A percentile compares a stretch with the other conserved stretches of the same genome.
Conservation (phyloP, 1,140 invertebrate genomes). For the Meloidogyne exigua region DNA sequence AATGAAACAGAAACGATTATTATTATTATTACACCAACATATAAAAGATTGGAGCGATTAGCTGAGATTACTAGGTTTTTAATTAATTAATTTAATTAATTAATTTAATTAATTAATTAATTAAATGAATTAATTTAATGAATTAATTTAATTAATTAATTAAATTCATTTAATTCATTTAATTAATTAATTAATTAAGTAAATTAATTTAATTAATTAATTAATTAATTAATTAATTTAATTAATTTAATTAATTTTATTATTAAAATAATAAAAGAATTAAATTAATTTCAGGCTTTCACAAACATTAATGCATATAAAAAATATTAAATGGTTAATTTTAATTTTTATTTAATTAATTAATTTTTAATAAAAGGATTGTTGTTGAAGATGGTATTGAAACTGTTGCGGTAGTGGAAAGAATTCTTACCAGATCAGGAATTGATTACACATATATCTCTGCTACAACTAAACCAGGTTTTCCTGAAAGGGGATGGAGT, state of each 20-base stretch:
- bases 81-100: neutral
- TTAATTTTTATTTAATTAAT: neutral
- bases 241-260: no score
- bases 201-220: neutral
- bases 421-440: conserved; percentile 10
- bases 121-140: neutral
- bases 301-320: conserved; percentile 11
- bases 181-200: neutral
- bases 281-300: conserved; percentile 1
- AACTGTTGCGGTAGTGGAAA: neutral
- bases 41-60: neutral
- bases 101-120: neutral
- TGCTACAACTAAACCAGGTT: conserved; percentile 70
- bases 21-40: neutral
- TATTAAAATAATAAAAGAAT: no score
- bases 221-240: neutral
- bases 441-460: conserved; percentile 11
- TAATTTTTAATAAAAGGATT: neutral
- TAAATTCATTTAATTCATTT: neutral
- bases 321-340: conserved; percentile 6
- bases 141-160: neutral
- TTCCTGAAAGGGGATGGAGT: conserved; percentile 70
- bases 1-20: neutral
- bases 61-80: conserved; percentile 10
- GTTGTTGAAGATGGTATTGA: conserved; percentile 13